A percentile compares a stretch with the other conserved stretches of the same genome.
phyloP scores from a whole-genome alignment of 2,797 vertebrate genomes.

The Leptoclinus maculatus region DNA sequence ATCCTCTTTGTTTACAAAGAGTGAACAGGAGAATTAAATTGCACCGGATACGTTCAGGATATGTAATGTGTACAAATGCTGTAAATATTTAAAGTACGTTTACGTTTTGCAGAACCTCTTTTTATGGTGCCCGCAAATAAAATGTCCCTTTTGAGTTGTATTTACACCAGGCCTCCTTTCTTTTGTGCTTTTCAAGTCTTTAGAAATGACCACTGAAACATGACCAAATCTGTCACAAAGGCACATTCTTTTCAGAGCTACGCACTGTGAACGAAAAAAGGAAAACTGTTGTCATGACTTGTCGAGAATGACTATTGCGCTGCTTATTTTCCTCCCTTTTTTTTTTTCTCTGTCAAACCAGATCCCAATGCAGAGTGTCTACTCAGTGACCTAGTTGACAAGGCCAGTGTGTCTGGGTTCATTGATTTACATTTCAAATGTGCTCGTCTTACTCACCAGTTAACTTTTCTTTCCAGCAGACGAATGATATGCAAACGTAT shows the following conservation, averaged over 20 bases:
- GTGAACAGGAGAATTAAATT: neutral
- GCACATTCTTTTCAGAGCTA: neutral
- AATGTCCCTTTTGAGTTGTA: constrained; percentile 19
- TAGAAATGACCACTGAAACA: constrained; percentile 13
- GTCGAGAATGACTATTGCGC: constrained; percentile 28
- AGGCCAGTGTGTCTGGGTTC: neutral
- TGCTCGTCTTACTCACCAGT: constrained; percentile 22
- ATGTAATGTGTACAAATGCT: constrained; percentile 2
- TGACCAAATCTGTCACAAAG: constrained; percentile 12
- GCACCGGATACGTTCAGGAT: constrained; percentile 17
- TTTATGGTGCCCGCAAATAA: constrained; percentile 22
- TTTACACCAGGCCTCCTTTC: neutral
- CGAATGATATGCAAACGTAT: constrained; percentile 6
- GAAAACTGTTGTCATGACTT: constrained; percentile 35
- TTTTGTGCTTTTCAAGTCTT: constrained; percentile 40
- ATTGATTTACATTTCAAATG: constrained; percentile 44
- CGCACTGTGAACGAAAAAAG: constrained; percentile 20
- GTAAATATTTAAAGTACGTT: constrained; percentile 24
- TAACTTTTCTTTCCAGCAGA: constrained; percentile 16
- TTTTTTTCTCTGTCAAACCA: constrained; percentile 36
- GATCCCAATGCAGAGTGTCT: constrained; percentile 49
- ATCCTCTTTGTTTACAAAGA: neutral
- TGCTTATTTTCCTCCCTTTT: constrained; percentile 3
- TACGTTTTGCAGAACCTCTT: constrained; percentile 10
- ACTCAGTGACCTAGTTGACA: constrained; percentile 41